A percentile compares a stretch with the other conserved stretches of the same genome.
These are phyloP conservation scores for Ennomos erosarius DNA, from an alignment of 2,888 invertebrate genomes.

Conservation along the genomic window DNA sequence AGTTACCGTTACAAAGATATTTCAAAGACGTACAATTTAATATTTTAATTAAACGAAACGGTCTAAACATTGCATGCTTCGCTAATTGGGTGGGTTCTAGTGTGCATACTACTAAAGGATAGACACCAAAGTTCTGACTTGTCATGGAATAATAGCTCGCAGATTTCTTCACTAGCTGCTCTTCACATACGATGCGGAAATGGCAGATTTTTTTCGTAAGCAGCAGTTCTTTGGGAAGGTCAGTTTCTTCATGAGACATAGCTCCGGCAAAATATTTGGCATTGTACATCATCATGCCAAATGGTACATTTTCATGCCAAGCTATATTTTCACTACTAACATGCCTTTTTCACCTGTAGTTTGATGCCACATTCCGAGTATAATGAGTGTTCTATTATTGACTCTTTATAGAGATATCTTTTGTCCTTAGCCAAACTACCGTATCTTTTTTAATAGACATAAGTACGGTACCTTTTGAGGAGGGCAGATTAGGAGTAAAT, in stretches of 20 bases:
- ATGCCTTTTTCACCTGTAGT: slow-evolving; percentile 15
- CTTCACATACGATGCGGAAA: too few relatives aligned
- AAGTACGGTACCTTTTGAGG: slow-evolving; percentile 12
- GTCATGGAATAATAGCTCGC: not conserved
- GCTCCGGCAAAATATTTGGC: too few relatives aligned
- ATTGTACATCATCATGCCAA: too few relatives aligned
- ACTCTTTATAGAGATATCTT: not conserved
- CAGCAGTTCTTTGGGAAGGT: too few relatives aligned
- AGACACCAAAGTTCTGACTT: not conserved
- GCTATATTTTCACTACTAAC: not conserved
- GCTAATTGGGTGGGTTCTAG: not conserved
- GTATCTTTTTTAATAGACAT: slow-evolving; percentile 1
- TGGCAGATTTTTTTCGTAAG: too few relatives aligned
- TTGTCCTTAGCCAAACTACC: slow-evolving; percentile 3
- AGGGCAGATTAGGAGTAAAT: slow-evolving; percentile 21
- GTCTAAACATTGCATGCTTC: not conserved
- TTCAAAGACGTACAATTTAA: too few relatives aligned
- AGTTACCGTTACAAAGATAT: too few relatives aligned
- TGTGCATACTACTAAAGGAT: not conserved
- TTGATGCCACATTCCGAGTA: slow-evolving; percentile 45
- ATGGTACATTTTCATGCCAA: not conserved
- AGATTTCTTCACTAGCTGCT: not conserved
- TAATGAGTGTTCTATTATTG: slow-evolving; percentile 11
- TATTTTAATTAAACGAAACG: too few relatives aligned
- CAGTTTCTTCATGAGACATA: too few relatives aligned